Base-by-base conservation (phyloP, 2,888 invertebrate genomes). In the Thereva nobilitata region DNA sequence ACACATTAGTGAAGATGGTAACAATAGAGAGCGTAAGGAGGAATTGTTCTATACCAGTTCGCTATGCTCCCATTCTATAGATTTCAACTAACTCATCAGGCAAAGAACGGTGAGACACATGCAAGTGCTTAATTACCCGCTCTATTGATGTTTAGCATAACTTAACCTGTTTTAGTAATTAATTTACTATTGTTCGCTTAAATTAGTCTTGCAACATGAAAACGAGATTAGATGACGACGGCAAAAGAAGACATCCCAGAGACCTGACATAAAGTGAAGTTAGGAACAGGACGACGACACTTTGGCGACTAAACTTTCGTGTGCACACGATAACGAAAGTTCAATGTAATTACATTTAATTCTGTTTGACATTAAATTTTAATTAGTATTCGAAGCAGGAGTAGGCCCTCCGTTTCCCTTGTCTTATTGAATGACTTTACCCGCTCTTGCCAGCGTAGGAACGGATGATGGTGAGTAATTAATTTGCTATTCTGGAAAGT, bases 131-230 rank as follows among this genome's bases (percentile, higher is more conserved):
- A 73, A 73, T 73, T 73, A 73, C 72, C 72, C 73, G 71, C 70
- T 71, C 72, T 73, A 73, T 73, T 72, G 73, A 73, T 72, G 73
- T 73, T 74, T 72, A 72, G 78, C 76, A 76, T 76, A 78, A 78
- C 76, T 77, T 78, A 78, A 77, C 77, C 77, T 76, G 77, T 76
- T 78, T 78, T 76, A 75, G 78, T 77, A 78, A 78, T 78, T 78
- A 77, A 78, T 78, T 78, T 78, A 72, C 75, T 75, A 78, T 78
- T 78, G 78, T 78, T 77, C 76, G 76, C 75, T 76, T 78, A 77
- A 78, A 78, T 78, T 78, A 78, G 78, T 76, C 73, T 68, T 69
- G 67, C 64, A 70, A 68, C 68, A 70, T 66, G 70, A 67, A 68
- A 68, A 70, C 68, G 66, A 67, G 68, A 70, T 68, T 70, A 70